Conservation (phyloP, 2,113 vertebrate genomes). For the Vulpes vulpes region DNA sequence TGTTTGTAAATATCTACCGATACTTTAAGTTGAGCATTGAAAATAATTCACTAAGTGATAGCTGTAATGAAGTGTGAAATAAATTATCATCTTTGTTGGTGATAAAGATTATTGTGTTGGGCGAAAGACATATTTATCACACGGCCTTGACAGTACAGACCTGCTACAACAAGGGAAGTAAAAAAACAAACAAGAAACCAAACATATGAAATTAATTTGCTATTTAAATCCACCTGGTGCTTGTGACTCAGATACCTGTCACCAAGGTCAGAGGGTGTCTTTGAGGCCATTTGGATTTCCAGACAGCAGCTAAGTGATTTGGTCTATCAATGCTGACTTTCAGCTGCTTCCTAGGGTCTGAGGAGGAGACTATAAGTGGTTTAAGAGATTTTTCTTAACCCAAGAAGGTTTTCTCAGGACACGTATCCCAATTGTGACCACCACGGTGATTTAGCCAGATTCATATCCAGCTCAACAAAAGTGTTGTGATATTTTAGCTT, state of each 20-base stretch:
- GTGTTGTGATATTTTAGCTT: neutral
- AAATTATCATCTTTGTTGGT: slow-evolving; percentile 64
- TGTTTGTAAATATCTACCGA: slow-evolving; percentile 69
- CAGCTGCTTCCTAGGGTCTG: neutral
- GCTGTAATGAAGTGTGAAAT: slow-evolving; percentile 76
- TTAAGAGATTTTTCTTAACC: neutral
- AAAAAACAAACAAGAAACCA: slow-evolving; percentile 22
- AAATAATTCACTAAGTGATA: slow-evolving; percentile 73
- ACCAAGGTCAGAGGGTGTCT: neutral
- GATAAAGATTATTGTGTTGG: slow-evolving; percentile 56
- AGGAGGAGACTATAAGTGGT: neutral
- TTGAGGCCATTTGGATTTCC: neutral
- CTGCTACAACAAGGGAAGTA: neutral
- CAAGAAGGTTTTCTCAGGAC: neutral
- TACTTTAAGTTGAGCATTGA: slow-evolving; percentile 71
- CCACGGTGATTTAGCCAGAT: neutral
- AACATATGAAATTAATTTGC: slow-evolving; percentile 14
- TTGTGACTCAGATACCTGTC: neutral
- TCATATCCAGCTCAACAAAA: neutral
- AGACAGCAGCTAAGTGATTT: neutral
- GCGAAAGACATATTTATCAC: slow-evolving; percentile 65
- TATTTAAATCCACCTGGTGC: neutral
- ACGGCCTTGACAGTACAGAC: neutral
- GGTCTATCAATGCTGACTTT: neutral
- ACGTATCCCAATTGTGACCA: neutral